phyloP scores from a whole-genome alignment of 2,888 invertebrate genomes.

The Caenorhabditis virilis region DNA sequence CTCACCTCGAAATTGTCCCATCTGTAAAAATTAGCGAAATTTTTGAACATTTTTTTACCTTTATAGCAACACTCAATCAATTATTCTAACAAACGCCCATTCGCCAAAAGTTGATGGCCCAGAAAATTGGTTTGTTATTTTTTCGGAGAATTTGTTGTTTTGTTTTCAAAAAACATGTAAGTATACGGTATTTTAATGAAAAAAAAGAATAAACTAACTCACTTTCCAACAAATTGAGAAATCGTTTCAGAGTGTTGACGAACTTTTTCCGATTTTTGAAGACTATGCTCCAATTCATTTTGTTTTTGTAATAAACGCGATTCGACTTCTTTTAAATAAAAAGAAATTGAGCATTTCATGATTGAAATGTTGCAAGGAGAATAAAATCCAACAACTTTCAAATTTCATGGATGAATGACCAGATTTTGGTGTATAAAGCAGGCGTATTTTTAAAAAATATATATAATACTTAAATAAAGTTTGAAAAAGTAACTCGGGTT shows the following conservation, averaged over 20 bases:
- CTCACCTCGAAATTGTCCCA: slow-evolving; percentile 24
- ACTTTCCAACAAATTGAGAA: slow-evolving; percentile 28
- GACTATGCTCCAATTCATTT: slow-evolving; percentile 9
- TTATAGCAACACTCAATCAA: neutral
- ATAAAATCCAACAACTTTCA: neutral
- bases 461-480: too few relatives aligned
- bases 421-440: neutral
- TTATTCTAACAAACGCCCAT: too few relatives aligned
- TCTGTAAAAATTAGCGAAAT: slow-evolving; percentile 8
- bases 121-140: neutral
- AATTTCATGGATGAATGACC: neutral
- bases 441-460: too few relatives aligned
- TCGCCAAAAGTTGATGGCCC: neutral
- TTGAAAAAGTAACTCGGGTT: too few relatives aligned
- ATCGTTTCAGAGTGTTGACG: slow-evolving; percentile 19
- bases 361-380: neutral
- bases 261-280: slow-evolving; percentile 18
- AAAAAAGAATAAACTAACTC: slow-evolving; percentile 2
- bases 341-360: slow-evolving; percentile 17
- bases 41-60: neutral
- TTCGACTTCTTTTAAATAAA: slow-evolving; percentile 31
- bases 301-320: slow-evolving; percentile 19
- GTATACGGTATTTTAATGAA: neutral
- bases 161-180: neutral
- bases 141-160: too few relatives aligned